Evolutionary conservation across 2,888 invertebrate species (phyloP), one percentile per base, ranked within the genome.

Genomic region (Drosophila ustulata): DNA sequence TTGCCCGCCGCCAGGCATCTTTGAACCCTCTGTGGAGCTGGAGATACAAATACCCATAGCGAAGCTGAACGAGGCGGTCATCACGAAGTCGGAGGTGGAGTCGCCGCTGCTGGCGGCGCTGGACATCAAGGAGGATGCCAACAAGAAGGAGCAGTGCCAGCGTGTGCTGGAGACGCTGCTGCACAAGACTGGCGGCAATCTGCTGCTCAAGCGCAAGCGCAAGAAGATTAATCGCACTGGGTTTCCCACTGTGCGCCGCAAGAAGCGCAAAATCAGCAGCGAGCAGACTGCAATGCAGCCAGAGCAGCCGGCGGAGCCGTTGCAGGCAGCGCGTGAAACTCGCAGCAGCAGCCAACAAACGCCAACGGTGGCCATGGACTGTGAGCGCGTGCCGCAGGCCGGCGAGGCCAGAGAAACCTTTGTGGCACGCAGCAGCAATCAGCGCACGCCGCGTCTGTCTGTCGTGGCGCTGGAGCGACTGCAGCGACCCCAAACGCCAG

Each of bases 201-300:
- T 91, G 11, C 78, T 91, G 43, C 93, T 94, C 69, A 94, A 93
- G 88, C 91, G 94, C 2, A 94, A 96, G 80, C 94, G 97, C 43
- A 96, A 97, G 90, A 95, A 96, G 23, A 95, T 96, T 45, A 97
- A 97, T 90, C 94, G 97, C 80, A 97, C 97, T 18, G 98, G 98
- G 3, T 98, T 98, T 91, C 98, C 98, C 0, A 96, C 95, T 25
- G 93, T 96, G 13, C 96, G 96, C 88, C 96, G 95, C 90, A 97
- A 97, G 92, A 97, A 97, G 90, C 96, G 96, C 90, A 96, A 90
- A 51, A 79, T 90, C 0, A 84, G 86, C 25, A 84, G 75, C 2
- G 82, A 66, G 13, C 75, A 71, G 49, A 13, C 73, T 56, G 32
- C 30, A n/a, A 5, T 3, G 3, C 49, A 46, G 9, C 62, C 47